Evolutionary conservation across 1,140 invertebrate species (phyloP).

Genomic region (Tetramorium alpestre): DNA sequence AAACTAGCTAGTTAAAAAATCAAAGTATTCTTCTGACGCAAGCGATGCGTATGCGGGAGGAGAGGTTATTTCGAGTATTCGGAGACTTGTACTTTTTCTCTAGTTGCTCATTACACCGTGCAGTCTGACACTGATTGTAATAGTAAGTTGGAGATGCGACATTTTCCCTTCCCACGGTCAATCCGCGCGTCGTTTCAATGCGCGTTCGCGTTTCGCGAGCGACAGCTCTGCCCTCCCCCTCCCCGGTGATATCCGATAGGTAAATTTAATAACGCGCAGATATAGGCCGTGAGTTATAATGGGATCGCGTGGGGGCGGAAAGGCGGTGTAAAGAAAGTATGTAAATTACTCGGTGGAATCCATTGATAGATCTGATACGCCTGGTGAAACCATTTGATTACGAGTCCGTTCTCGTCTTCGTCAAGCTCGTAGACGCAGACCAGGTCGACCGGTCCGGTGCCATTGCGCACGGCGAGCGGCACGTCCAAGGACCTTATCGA

Average conservation of each 20-base stretch:
- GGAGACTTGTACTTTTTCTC: not conserved
- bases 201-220: not conserved
- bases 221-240: not conserved
- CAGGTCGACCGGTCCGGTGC: slow-evolving; percentile 88
- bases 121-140: too few species aligned
- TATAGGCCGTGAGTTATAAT: slow-evolving; percentile 24
- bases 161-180: not conserved
- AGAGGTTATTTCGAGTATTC: not conserved
- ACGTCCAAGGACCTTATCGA: slow-evolving; percentile 89
- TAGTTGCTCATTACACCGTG: not conserved
- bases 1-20: not conserved
- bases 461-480: slow-evolving; percentile 89
- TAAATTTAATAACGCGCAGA: slow-evolving; percentile 31
- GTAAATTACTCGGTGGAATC: slow-evolving; percentile 88
- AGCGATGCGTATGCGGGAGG: not conserved
- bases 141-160: not conserved
- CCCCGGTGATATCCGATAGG: not conserved
- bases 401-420: slow-evolving; percentile 87
- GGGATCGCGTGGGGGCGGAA: not conserved
- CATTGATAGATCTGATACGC: slow-evolving; percentile 91
- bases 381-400: slow-evolving; percentile 93
- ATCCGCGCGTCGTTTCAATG: not conserved
- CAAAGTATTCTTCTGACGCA: not conserved
- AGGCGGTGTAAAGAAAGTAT: not conserved
- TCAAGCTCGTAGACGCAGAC: slow-evolving; percentile 91